Base-by-base conservation (phyloP, 2,113 vertebrate genomes). In the rat (Rattus norvegicus) region DNA sequence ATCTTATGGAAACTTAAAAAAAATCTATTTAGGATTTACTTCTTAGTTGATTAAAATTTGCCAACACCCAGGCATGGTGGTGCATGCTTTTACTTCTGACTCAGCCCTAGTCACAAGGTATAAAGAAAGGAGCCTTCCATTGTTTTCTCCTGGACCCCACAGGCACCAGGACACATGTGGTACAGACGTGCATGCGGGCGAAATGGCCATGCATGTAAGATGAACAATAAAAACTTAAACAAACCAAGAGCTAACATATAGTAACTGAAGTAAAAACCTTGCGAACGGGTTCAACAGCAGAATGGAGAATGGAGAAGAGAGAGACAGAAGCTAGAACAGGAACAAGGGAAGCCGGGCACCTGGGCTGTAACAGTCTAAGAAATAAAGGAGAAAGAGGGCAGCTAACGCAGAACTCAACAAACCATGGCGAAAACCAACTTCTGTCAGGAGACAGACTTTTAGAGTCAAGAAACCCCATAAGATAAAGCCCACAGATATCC, bases 11-110 rank as follows among this genome's bases (percentile, higher is more conserved):
- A 72, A 56, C n/a, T 93, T 72, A 93, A 7, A 93, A 69, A 67
- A 28, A 95, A 92, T 90, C 59, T 95, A 72, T 26, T 80, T 65
- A 86, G 47, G 20, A 94, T 47, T 89, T 73, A 93, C 11, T 47
- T 30, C 12, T 54, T 90, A 33, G 11, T 69, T 95, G 63, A 96
- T 83, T 13, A 96, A 92, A 92, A 85, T 39, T 80, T 81, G 72
- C 70, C 30, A 96, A 12, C 17, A 24, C 33, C 36, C 33, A 59
- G 79, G 33, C 36, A n/a, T 72, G 26, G 54, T 67, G 92, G 3
- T n/a, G 61, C 16, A 1, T 26, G 59, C 72, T 69, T 89, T 93
- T 92, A 87, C 69, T 93, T 92, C 30, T 86, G 73, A 19, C 56
- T 94, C 52, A 85, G 59, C 87, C 90, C 52, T 14, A 65, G 77